Percentiles rank a stretch among this genome's conserved stretches.
Evolutionary conservation across 2,113 vertebrate genomes (phyloP).

Genomic region (Eptesicus fuscus): DNA sequence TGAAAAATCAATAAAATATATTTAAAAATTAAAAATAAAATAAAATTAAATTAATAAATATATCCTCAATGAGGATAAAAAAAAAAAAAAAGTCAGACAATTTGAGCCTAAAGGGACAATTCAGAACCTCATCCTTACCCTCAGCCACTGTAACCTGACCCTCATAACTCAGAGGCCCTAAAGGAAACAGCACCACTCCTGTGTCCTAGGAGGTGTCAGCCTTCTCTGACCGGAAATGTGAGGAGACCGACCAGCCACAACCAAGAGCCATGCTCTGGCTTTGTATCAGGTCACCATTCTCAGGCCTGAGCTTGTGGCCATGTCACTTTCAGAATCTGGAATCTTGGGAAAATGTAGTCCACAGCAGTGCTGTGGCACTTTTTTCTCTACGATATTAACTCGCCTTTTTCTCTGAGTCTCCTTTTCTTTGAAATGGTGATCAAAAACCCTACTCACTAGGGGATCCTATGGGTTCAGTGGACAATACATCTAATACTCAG

Average conservation of each 20-base stretch:
- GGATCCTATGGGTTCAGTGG: not conserved
- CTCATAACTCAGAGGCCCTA: not conserved
- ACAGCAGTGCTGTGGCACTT: not conserved
- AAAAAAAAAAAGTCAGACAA: not conserved
- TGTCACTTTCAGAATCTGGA: not conserved
- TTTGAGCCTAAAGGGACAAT: not conserved
- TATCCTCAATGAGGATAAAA: not conserved
- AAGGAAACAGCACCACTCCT: not conserved
- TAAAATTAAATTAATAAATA: not conserved
- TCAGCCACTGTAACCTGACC: not conserved
- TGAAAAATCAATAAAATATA: no score
- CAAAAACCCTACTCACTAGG: not conserved
- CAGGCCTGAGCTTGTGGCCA: no score
- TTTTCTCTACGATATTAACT: not conserved
- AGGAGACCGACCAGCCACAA: not conserved
- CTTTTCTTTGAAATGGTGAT: constrained; percentile 8
- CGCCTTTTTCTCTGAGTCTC: not conserved
- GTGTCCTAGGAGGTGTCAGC: not conserved
- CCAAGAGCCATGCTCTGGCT: not conserved
- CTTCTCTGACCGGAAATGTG: not conserved
- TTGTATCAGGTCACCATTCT: not conserved
- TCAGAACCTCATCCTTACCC: not conserved
- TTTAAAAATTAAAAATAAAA: no score
- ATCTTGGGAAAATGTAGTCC: not conserved
- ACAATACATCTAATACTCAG: not conserved